Conservation (phyloP, 2,888 invertebrate genomes). For the Rhorus exstirpatorius region DNA sequence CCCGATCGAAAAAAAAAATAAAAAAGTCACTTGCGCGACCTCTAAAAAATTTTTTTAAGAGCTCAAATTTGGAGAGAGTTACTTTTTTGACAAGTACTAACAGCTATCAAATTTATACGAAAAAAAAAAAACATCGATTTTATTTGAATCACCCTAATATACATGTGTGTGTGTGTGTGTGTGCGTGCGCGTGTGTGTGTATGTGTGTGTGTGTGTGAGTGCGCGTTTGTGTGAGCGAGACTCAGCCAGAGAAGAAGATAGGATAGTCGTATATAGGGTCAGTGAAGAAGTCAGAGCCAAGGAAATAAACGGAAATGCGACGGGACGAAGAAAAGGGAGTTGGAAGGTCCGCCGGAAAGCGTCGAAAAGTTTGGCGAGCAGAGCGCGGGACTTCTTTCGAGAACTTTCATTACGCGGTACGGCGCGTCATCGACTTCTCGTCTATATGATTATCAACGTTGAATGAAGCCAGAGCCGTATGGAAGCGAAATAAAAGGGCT, state of each 20-base stretch:
- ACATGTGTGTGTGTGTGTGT: no score
- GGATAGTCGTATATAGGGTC: background rate
- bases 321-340: conserved; percentile 5
- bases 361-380: conserved; percentile 64
- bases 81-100: no score
- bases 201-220: no score
- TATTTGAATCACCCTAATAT: no score
- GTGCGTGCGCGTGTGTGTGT: no score
- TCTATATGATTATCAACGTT: conserved; percentile 24
- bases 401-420: conserved; percentile 80
- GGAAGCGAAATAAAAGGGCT: conserved; percentile 39
- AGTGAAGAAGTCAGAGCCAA: background rate
- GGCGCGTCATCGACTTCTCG: conserved; percentile 52
- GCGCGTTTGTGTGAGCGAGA: background rate
- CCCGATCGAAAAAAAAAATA: no score
- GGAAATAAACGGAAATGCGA: conserved; percentile 44
- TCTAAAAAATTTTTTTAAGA: no score
- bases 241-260: conserved; percentile 1
- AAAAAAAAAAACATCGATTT: no score
- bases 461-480: conserved; percentile 7
- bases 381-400: conserved; percentile 71
- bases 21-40: no score
- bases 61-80: no score
- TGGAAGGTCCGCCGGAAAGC: conserved; percentile 35
- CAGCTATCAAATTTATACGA: no score